Base-by-base conservation (phyloP, 2,113 vertebrate genomes). In the Corydoras maculifer region DNA sequence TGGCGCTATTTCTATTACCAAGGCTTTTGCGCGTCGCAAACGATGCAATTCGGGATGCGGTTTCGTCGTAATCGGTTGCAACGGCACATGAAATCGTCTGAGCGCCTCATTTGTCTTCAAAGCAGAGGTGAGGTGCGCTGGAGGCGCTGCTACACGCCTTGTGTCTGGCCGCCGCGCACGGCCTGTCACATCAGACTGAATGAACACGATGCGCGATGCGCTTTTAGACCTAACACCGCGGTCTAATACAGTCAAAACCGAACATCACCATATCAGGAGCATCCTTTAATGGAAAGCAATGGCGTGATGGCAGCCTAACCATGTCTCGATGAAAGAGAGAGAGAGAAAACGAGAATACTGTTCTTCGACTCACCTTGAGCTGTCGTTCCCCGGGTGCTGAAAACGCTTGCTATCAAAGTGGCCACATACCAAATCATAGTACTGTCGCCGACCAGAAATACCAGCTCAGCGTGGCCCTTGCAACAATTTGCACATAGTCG, bases 331-430 rank as follows among this genome's bases (percentile, higher is more conserved):
- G 18, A 25, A 25, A 25, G 18, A 25, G 18, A 25, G 18, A 25
- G 18, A 25, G 18, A 25, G 18, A 25, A 25, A 25, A 25, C 18
- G 18, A 25, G 18, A 57, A n/a, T n/a, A 3, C 83, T 88, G 88
- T 89, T 90, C 91, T 92, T 91, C 88, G 84, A 93, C 95, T 98
- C 95, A 98, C 95, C 95, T 98, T 98, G 94, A 90, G 92, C 94
- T 86, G 92, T 91, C 82, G 93, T 91, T 91, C 92, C 93, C 90
- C 91, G 83, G 92, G 90, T 91, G 90, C 94, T 90, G 93, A 96
- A 92, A 88, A 98, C 92, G 96, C 94, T 95, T 95, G 94, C 95
- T 93, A 98, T 94, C 93, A 95, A 94, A 96, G 94, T 92, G 91
- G 93, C 94, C 95, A 92, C 91, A 91, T 91, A 92, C 89, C 92